A percentile compares a stretch with the other conserved stretches of the same genome.
Evolutionary conservation across 2,797 vertebrate genomes (phyloP).

Genomic region (Melanotaenia pygmaea): DNA sequence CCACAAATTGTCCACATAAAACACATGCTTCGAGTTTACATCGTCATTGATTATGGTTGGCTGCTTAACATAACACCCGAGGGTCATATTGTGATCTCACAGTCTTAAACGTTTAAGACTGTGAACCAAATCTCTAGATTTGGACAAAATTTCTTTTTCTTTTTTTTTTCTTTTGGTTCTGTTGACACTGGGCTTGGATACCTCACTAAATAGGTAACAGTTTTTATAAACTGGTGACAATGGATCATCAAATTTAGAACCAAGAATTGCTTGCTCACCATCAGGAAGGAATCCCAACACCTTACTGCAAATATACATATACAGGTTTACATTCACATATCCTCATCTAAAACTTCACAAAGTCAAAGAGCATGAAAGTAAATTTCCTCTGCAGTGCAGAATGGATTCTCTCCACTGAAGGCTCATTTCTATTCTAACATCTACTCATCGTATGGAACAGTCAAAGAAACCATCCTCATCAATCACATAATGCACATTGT

Average conservation of each 20-base stretch:
- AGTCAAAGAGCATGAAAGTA: constrained; percentile 9
- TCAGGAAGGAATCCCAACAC: not conserved
- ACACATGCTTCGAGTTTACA: too few relatives aligned
- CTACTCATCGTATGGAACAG: not conserved
- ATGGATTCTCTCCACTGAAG: not conserved
- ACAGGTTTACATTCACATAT: not conserved
- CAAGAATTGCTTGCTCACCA: too few relatives aligned
- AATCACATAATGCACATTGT: constrained; percentile 1
- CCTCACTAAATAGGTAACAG: not conserved
- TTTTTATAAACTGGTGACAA: not conserved
- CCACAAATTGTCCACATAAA: too few relatives aligned
- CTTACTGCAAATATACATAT: not conserved
- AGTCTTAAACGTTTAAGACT: too few relatives aligned
- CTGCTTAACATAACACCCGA: too few relatives aligned
- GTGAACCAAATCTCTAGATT: too few relatives aligned
- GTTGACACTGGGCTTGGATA: not conserved
- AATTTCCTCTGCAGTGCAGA: constrained; percentile 1
- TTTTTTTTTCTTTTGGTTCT: not conserved
- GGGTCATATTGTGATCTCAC: too few relatives aligned
- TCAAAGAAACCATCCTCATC: not conserved
- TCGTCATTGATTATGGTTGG: too few relatives aligned
- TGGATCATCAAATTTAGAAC: not conserved
- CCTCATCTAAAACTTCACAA: not conserved
- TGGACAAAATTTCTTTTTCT: too few relatives aligned
- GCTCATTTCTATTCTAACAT: constrained; percentile 9